Evolutionary conservation across 1,140 invertebrate species (phyloP).

Genomic region (Mya arenaria): DNA sequence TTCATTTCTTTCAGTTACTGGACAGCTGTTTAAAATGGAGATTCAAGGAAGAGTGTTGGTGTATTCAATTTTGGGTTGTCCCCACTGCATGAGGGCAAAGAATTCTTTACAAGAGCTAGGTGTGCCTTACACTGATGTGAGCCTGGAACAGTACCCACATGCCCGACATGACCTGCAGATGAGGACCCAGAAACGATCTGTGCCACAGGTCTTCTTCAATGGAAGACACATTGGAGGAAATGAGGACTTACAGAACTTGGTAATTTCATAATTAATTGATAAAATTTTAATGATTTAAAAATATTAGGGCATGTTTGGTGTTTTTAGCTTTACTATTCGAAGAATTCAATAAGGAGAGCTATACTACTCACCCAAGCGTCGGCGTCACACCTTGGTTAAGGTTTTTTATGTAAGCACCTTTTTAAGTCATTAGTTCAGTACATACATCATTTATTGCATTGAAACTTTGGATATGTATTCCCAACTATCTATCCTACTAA

Average conservation of each 20-base stretch:
- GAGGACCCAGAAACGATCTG: conserved; percentile 71
- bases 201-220: conserved; percentile 80
- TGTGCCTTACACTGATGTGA: conserved; percentile 75
- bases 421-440: too few relatives aligned
- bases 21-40: conserved; percentile 50
- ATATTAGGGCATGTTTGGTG: too few relatives aligned
- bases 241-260: conserved; percentile 74
- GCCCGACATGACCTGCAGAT: conserved; percentile 65
- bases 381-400: too few relatives aligned
- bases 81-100: conserved; percentile 78
- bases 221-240: conserved; percentile 75
- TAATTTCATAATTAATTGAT: conserved; percentile 42
- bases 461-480: too few relatives aligned
- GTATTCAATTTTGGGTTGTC: conserved; percentile 77
- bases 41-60: conserved; percentile 74
- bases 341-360: too few relatives aligned
- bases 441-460: too few relatives aligned
- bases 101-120: conserved; percentile 68
- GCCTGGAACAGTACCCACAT: conserved; percentile 73
- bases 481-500: too few relatives aligned
- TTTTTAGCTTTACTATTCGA: too few relatives aligned
- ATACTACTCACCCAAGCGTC: too few relatives aligned
- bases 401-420: too few relatives aligned
- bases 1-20: too few relatives aligned
- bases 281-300: not conserved